A percentile compares a stretch with the other conserved stretches of the same genome.
phyloP scores from a whole-genome alignment of 2,113 vertebrate genomes.

The Scomber japonicus region DNA sequence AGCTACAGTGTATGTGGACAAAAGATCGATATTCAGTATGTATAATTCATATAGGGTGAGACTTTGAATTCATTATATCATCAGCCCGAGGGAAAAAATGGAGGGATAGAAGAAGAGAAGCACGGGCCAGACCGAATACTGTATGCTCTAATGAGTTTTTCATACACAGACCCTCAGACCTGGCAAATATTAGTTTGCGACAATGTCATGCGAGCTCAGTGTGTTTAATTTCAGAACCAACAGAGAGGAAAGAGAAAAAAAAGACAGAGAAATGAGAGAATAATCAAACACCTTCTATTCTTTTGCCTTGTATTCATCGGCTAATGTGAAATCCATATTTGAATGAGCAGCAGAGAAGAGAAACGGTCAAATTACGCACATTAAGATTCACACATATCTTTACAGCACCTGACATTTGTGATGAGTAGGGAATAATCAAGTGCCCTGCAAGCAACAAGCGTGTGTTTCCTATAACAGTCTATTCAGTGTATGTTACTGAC shows the following conservation, averaged over 20 bases:
- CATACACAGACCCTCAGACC: not conserved
- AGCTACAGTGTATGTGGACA: not conserved
- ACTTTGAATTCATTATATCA: constrained; percentile 10
- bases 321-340: constrained; percentile 22
- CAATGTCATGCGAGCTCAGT: constrained; percentile 5
- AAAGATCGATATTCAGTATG: not conserved
- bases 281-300: constrained; percentile 12
- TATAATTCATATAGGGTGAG: constrained; percentile 1
- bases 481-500: too few species aligned
- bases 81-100: not conserved
- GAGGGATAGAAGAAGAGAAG: not conserved
- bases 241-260: not conserved
- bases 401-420: too few species aligned
- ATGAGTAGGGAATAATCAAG: too few species aligned
- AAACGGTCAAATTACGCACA: not conserved
- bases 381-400: not conserved
- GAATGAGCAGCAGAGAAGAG: not conserved
- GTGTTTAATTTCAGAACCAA: constrained; percentile 11
- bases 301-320: not conserved
- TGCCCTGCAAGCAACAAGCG: too few species aligned
- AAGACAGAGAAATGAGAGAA: not conserved
- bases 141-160: not conserved
- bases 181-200: constrained; percentile 1
- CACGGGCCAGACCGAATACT: not conserved
- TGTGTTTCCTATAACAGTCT: too few species aligned